Evolutionary conservation across 1,140 invertebrate species (phyloP), one percentile per base, ranked within the genome.

Genomic region (Araneus ventricosus): DNA sequence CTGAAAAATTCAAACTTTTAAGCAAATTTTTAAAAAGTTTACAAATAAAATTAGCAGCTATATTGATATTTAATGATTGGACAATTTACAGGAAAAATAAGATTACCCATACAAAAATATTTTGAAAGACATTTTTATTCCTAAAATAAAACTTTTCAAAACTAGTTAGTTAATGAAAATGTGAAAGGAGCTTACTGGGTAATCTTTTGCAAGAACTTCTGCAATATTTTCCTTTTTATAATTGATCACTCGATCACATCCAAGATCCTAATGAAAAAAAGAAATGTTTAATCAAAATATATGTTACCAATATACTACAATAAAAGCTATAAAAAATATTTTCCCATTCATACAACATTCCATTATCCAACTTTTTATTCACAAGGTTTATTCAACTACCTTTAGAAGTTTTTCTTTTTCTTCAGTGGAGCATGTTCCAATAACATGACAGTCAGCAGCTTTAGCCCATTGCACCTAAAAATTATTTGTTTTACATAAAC

Each of bases 361-460:
- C 10, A 52, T 52, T 52, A 52, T 14, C 10, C 1, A 52, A 52
- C 45, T 52, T 45, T 45, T 45, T 4, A 17, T 52, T 52, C 45
- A 52, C 45, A 52, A 14, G 10, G 45, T 4, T 52, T 52, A 17
- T 52, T 52, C 10, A 82, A 20, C 61, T 75, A 93, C 92, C 94
- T 95, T 95, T n/a, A 96, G 94, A 92, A 95, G 94, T 85, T 95
- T 93, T 20, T 95, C 95, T 94, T 96, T 96, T 27, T 95, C 95
- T 90, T 95, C 95, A 87, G 95, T 94, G n/a, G 95, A 96, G 94
- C 95, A 95, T 63, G 95, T 96, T 63, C 95, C 95, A 86, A 96
- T 95, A 1, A 96, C 95, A 94, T 96, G 95, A 94, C 95, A 95
- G 7, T 95, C 95, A 59, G 94, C 94, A 67, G 94, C 93, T 92